phyloP scores from a whole-genome alignment of 2,888 invertebrate genomes.

The Hecatera dysodea region DNA sequence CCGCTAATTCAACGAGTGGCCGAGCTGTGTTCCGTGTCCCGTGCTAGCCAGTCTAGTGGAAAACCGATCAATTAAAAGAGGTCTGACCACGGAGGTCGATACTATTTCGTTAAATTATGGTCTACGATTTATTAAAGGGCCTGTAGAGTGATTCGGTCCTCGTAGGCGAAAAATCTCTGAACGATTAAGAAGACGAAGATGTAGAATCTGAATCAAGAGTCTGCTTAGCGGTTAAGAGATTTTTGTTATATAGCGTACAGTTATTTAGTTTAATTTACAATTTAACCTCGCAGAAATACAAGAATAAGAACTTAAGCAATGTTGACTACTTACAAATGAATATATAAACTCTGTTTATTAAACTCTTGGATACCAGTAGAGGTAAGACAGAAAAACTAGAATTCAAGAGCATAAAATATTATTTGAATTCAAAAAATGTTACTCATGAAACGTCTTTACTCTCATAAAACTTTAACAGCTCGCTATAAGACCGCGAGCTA shows the following conservation, averaged over 20 bases:
- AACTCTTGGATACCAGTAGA: background rate
- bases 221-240: background rate
- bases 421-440: conserved; percentile 6
- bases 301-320: background rate
- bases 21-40: conserved; percentile 62
- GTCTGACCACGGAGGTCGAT: conserved; percentile 43
- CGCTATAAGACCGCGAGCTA: background rate
- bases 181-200: too few relatives aligned
- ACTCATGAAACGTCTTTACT: background rate
- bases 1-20: conserved; percentile 45
- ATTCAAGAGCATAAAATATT: background rate
- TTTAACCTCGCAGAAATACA: background rate
- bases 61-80: conserved; percentile 76
- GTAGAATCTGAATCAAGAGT: background rate
- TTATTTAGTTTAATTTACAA: background rate
- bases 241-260: background rate
- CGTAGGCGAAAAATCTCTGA: background rate
- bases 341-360: background rate
- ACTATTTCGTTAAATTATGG: conserved; percentile 24
- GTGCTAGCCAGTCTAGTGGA: conserved; percentile 70
- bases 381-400: background rate
- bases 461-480: background rate
- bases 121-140: background rate
- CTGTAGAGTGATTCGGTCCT: background rate
- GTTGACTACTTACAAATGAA: too few relatives aligned